A percentile compares a stretch with the other conserved stretches of the same genome.
Evolutionary conservation across 2,888 invertebrate species (phyloP).

Genomic region (Agrilus biguttatus): DNA sequence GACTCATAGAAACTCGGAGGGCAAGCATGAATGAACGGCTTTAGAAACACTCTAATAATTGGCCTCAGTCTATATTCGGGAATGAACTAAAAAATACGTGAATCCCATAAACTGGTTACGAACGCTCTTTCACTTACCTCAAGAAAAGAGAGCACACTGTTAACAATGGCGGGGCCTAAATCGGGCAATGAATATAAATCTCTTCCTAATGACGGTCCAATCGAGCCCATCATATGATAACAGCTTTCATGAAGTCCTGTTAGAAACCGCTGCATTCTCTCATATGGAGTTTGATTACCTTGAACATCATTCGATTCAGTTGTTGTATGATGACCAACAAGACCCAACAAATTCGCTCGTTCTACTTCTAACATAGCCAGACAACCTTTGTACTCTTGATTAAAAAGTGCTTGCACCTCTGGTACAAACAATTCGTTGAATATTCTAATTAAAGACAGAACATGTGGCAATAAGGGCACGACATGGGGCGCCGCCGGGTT

Average conservation of each 20-base stretch:
- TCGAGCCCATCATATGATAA: slow-evolving; percentile 64
- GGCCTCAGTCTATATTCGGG: slow-evolving; percentile 78
- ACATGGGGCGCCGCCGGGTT: slow-evolving; percentile 80
- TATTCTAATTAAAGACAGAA: slow-evolving; percentile 62
- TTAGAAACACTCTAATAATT: slow-evolving; percentile 70
- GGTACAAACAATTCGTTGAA: slow-evolving; percentile 70
- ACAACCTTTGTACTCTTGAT: slow-evolving; percentile 54
- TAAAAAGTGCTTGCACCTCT: slow-evolving; percentile 44
- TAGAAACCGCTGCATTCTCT: slow-evolving; percentile 75
- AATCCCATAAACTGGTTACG: not conserved
- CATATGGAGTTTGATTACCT: slow-evolving; percentile 42
- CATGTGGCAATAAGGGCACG: slow-evolving; percentile 63
- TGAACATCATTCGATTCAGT: slow-evolving; percentile 22
- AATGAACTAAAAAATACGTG: slow-evolving; percentile 40
- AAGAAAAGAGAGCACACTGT: slow-evolving; percentile 55
- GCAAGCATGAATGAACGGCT: slow-evolving; percentile 74
- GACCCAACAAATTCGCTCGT: slow-evolving; percentile 57
- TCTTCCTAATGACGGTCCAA: slow-evolving; percentile 66
- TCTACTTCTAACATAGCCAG: slow-evolving; percentile 63
- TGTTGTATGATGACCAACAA: slow-evolving; percentile 27
- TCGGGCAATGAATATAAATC: slow-evolving; percentile 71
- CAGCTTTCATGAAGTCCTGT: slow-evolving; percentile 67
- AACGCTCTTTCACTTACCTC: slow-evolving; percentile 29
- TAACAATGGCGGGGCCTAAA: slow-evolving; percentile 57
- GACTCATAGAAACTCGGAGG: slow-evolving; percentile 65